Conservation (phyloP, 2,888 invertebrate species). For the Drymonia ruficornis region DNA sequence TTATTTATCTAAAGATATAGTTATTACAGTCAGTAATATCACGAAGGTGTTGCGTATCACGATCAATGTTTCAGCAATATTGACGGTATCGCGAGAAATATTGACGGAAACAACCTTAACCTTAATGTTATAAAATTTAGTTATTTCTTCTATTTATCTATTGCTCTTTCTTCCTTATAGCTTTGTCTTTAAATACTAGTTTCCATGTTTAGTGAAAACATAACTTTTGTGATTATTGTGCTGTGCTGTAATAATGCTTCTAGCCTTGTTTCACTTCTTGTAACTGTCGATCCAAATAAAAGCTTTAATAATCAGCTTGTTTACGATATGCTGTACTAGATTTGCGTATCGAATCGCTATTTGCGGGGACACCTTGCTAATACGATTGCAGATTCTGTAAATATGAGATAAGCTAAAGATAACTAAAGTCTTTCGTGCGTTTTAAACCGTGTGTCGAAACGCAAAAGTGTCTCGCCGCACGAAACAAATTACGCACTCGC, state of each 20-base stretch:
- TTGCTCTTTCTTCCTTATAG: background rate
- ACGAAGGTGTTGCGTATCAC: no score
- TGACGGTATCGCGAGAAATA: no score
- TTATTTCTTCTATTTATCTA: no score
- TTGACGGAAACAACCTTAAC: no score
- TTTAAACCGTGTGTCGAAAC: no score
- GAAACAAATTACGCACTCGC: no score
- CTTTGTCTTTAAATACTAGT: slow-evolving; percentile 12
- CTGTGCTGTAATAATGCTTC: slow-evolving; percentile 35
- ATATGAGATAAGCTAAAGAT: slow-evolving; percentile 5
- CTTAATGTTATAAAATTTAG: no score
- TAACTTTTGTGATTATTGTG: slow-evolving; percentile 23
- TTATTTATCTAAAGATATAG: background rate
- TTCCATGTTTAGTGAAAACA: slow-evolving; percentile 11
- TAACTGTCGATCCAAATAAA: slow-evolving; percentile 35
- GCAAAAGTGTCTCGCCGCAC: no score
- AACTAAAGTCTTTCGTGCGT: no score
- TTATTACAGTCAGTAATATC: no score
- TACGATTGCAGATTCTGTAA: slow-evolving; percentile 8
- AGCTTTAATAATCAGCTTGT: slow-evolving; percentile 43
- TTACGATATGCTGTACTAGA: slow-evolving; percentile 6
- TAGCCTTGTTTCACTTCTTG: slow-evolving; percentile 25
- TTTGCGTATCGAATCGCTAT: background rate
- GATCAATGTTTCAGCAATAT: no score
- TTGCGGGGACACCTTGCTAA: background rate